Evolutionary conservation across 2,888 invertebrate genomes (phyloP).

Genomic region (Ligdia adustata): DNA sequence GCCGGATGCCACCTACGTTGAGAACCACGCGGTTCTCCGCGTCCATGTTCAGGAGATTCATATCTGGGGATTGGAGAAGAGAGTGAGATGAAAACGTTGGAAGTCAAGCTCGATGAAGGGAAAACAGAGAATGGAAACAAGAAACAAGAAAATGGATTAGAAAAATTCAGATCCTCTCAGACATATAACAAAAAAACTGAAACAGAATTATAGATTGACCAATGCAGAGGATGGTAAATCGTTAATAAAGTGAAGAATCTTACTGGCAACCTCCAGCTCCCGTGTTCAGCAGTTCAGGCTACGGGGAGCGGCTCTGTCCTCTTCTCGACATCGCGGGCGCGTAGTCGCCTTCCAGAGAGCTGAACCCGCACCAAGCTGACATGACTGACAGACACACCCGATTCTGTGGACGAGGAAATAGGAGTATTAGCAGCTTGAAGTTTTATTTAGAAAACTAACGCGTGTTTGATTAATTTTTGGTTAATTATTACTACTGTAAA

Average conservation of each 20-base stretch:
- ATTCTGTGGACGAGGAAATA: constrained; percentile 48
- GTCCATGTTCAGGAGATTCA: constrained; percentile 97
- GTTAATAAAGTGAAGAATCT: too few species aligned
- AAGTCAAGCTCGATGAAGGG: too few species aligned
- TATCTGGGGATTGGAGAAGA: constrained; percentile 66
- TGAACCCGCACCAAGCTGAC: constrained; percentile 60
- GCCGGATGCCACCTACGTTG: constrained; percentile 99
- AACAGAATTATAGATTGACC: too few species aligned
- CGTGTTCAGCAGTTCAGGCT: constrained; percentile 48
- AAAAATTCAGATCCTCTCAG: too few species aligned
- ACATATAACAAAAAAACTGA: too few species aligned
- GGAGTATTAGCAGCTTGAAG: too few species aligned
- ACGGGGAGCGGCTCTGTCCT: constrained; percentile 78
- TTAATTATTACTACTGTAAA: too few species aligned
- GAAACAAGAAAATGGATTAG: too few species aligned
- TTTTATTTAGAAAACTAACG: too few species aligned
- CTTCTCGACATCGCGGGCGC: constrained; percentile 74
- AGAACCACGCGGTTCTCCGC: constrained; percentile 99
- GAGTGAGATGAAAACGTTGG: neutral
- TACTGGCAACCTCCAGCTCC: constrained; percentile 56
- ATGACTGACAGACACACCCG: constrained; percentile 55
- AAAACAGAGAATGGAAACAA: too few species aligned
- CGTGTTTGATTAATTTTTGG: too few species aligned
- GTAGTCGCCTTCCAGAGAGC: constrained; percentile 71
- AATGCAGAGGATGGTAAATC: too few species aligned